These are phyloP conservation scores for Horisme vitalbata DNA, from an alignment of 2,888 invertebrate genomes.

Conservation along the genomic window DNA sequence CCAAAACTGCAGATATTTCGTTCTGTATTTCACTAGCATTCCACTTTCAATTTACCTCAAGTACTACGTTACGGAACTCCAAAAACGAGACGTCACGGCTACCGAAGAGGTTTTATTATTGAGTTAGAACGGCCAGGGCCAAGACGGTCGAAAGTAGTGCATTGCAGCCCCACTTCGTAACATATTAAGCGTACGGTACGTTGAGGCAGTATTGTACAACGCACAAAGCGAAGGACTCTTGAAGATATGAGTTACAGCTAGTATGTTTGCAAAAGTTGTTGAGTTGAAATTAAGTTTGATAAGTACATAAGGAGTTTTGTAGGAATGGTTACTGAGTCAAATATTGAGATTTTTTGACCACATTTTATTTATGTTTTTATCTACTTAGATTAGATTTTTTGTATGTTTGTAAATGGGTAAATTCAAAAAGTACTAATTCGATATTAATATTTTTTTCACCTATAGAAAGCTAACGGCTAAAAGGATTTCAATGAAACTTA, in stretches of 20 bases:
- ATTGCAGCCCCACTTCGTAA: conserved; percentile 54
- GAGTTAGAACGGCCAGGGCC: conserved; percentile 69
- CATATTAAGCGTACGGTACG: conserved; percentile 34
- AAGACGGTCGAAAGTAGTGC: conserved; percentile 58
- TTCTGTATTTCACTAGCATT: conserved; percentile 7
- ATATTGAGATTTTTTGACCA: no score
- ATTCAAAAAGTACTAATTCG: no score
- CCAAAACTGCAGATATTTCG: no score
- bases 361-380: no score
- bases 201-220: conserved; percentile 57
- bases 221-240: conserved; percentile 54
- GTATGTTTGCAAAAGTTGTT: not conserved
- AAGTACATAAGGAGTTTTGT: no score
- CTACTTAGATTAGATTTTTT: no score
- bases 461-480: no score
- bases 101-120: conserved; percentile 76
- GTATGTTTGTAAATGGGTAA: no score
- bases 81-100: conserved; percentile 60
- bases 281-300: not conserved
- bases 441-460: no score
- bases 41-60: conserved; percentile 19
- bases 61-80: conserved; percentile 44
- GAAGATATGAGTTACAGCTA: not conserved
- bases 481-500: no score
- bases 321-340: no score